Evolutionary conservation across 2,888 invertebrate genomes (phyloP).

Genomic region (Labia minor): DNA sequence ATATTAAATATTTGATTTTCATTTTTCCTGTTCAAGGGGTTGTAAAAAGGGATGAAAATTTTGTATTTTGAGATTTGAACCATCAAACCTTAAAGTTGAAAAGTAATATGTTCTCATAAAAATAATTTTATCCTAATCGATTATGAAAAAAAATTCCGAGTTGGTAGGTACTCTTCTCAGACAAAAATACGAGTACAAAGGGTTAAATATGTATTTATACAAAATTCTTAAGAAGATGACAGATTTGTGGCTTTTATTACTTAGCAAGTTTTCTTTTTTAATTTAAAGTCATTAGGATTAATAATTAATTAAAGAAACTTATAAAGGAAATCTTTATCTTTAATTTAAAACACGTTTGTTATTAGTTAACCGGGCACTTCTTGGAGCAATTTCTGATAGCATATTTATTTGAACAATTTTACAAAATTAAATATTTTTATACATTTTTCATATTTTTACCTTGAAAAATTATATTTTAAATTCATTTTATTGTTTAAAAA

Average conservation of each 20-base stretch:
- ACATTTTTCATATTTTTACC: background rate
- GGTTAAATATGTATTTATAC: background rate
- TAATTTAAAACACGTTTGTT: background rate
- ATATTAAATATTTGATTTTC: too few species aligned
- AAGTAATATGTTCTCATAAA: too few species aligned
- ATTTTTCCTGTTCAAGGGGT: too few species aligned
- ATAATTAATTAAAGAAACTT: background rate
- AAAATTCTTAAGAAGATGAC: slow-evolving; percentile 1
- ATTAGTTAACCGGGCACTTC: background rate
- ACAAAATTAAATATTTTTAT: background rate
- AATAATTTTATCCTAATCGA: too few species aligned
- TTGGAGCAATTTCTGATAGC: background rate
- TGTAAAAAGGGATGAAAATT: too few species aligned
- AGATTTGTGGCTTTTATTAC: background rate
- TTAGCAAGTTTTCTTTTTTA: background rate
- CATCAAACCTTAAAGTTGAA: too few species aligned
- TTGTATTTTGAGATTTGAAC: too few species aligned
- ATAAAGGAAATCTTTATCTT: background rate
- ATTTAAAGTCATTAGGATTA: background rate
- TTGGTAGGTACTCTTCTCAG: too few species aligned
- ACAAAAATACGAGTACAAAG: too few species aligned
- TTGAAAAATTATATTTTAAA: background rate
- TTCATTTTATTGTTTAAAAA: background rate
- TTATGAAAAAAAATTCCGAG: too few species aligned
- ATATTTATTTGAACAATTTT: background rate